These are phyloP conservation scores for Tragelaphus strepsiceros DNA, from an alignment of 2,113 vertebrate genomes.

Conservation along the genomic window DNA sequence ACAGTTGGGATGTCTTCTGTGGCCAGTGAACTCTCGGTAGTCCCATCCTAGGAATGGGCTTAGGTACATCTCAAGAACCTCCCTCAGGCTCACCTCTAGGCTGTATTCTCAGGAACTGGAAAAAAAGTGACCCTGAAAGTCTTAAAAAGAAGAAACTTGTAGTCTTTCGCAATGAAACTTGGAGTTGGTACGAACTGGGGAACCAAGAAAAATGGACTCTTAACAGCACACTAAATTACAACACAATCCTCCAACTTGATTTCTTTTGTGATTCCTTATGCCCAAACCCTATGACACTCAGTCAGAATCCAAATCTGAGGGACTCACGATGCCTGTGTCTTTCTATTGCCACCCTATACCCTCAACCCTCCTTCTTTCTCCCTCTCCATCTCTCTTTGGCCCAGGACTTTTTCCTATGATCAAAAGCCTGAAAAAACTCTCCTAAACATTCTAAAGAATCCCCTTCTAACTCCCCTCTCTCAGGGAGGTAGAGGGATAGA, in stretches of 20 bases:
- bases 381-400: not conserved
- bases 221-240: not conserved
- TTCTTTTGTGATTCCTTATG: not conserved
- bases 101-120: not conserved
- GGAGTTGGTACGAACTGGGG: accelerated
- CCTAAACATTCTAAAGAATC: not conserved
- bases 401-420: not conserved
- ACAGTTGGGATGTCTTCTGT: not conserved
- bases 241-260: not conserved
- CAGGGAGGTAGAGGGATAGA: not conserved
- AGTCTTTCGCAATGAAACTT: not conserved
- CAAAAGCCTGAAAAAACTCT: not conserved
- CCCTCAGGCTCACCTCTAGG: not conserved
- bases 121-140: not conserved
- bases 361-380: not conserved
- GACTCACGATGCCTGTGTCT: not conserved
- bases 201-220: not conserved
- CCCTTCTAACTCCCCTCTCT: not conserved
- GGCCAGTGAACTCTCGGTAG: not conserved
- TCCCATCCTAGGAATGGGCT: not conserved
- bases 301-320: not conserved
- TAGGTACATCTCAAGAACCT: not conserved
- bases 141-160: not conserved
- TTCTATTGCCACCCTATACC: not conserved
- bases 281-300: not conserved